Conservation (phyloP, 2,113 vertebrate species). For the Mionectes macconnelli region DNA sequence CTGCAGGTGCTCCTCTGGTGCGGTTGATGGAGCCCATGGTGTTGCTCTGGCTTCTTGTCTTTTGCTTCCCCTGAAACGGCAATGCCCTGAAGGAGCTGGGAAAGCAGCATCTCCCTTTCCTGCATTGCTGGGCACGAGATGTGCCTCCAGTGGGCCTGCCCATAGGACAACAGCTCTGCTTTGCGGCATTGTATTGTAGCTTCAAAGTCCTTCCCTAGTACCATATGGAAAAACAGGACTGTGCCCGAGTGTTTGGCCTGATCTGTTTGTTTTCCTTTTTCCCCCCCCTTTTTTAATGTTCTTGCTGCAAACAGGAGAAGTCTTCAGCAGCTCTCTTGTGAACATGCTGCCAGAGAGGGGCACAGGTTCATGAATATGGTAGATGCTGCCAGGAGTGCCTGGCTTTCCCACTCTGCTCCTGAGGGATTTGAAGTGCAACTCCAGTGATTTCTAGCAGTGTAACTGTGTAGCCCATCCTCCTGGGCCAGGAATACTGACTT, state of each 20-base stretch:
- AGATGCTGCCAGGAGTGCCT: neutral
- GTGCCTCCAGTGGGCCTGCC: neutral
- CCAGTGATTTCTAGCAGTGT: neutral
- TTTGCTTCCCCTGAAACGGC: neutral
- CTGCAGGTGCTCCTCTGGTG: neutral
- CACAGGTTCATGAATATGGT: neutral
- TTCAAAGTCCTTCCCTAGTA: neutral
- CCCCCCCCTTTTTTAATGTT: neutral
- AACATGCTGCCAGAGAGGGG: neutral
- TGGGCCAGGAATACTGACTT: neutral
- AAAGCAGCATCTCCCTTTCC: neutral
- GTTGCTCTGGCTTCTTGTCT: neutral
- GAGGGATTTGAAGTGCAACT: neutral
- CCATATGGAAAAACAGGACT: neutral
- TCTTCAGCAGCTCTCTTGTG: neutral
- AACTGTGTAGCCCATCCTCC: neutral
- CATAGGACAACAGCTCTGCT: neutral
- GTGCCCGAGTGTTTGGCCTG: neutral
- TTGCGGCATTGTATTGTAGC: rapidly evolving
- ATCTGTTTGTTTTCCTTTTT: neutral
- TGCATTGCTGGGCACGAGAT: neutral
- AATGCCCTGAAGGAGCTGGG: neutral
- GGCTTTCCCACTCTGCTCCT: neutral
- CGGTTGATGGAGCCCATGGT: neutral
- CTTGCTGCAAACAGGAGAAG: neutral